phyloP scores from a whole-genome alignment of 2,797 vertebrate species.

The Lateolabrax maculatus region DNA sequence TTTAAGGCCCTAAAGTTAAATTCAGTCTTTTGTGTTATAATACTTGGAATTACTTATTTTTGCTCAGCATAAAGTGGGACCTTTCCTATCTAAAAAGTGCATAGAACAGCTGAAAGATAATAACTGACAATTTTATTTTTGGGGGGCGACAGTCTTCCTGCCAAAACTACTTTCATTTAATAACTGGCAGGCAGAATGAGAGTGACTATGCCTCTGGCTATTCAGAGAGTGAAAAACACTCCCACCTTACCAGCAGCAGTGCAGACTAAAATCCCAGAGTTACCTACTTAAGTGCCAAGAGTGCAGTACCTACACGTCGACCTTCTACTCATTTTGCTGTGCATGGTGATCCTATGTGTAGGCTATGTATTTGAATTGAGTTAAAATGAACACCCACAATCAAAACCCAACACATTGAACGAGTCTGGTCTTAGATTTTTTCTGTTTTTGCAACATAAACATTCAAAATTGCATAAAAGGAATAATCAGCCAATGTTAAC shows the following conservation, averaged over 20 bases:
- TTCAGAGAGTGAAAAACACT: constrained; percentile 58
- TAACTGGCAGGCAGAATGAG: constrained; percentile 59
- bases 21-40: neutral
- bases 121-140: constrained; percentile 55
- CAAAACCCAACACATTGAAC: neutral
- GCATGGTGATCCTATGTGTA: neutral
- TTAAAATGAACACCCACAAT: constrained; percentile 19
- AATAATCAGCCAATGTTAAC: constrained; percentile 17
- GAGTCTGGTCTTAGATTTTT: neutral
- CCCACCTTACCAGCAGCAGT: constrained; percentile 14
- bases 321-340: neutral
- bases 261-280: constrained; percentile 33
- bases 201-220: constrained; percentile 61
- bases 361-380: constrained; percentile 17
- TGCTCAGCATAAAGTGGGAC: neutral
- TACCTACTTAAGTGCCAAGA: constrained; percentile 20
- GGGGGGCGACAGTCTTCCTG: constrained; percentile 32
- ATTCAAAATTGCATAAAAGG: constrained; percentile 8
- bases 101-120: constrained; percentile 49
- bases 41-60: constrained; percentile 3
- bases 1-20: neutral
- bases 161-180: constrained; percentile 56
- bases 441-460: neutral
- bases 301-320: constrained; percentile 12
- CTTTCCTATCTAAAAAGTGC: constrained; percentile 8